Conservation (phyloP, 1,140 invertebrate species). For the Druon quercuslanigerum region DNA sequence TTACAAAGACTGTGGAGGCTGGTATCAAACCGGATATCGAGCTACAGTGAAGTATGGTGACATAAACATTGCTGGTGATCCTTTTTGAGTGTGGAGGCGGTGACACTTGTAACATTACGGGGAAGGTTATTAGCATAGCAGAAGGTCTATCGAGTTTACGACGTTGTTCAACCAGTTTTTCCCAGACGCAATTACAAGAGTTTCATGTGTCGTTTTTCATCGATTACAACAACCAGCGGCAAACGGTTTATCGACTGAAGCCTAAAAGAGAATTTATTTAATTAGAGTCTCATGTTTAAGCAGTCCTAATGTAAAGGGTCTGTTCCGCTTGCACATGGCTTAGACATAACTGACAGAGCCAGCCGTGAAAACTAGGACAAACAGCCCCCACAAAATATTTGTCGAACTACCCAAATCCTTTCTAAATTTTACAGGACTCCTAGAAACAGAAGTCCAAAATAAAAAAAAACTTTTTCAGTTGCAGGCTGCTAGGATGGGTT, state of each 20-base stretch:
- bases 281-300: background rate
- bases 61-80: slow-evolving; percentile 2
- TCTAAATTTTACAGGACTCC: too few species aligned
- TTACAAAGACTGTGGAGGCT: background rate
- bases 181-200: background rate
- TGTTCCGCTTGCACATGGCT: too few species aligned
- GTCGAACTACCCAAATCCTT: too few species aligned
- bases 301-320: too few species aligned
- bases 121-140: slow-evolving; percentile 20
- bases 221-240: background rate
- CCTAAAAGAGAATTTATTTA: background rate
- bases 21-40: slow-evolving; percentile 23
- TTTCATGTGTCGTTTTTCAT: slow-evolving; percentile 1
- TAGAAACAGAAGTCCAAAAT: too few species aligned
- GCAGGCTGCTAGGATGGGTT: too few species aligned
- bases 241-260: background rate
- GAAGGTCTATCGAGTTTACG: background rate
- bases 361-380: too few species aligned
- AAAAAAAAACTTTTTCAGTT: too few species aligned
- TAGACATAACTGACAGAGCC: too few species aligned
- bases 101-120: slow-evolving; percentile 21
- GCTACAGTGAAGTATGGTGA: slow-evolving; percentile 11
- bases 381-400: too few species aligned
- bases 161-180: background rate
- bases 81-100: slow-evolving; percentile 6